Percentiles rank a stretch among this genome's conserved stretches.
These are phyloP conservation scores for Ceryle rudis DNA, from an alignment of 2,797 vertebrate species.

Conservation along the genomic window DNA sequence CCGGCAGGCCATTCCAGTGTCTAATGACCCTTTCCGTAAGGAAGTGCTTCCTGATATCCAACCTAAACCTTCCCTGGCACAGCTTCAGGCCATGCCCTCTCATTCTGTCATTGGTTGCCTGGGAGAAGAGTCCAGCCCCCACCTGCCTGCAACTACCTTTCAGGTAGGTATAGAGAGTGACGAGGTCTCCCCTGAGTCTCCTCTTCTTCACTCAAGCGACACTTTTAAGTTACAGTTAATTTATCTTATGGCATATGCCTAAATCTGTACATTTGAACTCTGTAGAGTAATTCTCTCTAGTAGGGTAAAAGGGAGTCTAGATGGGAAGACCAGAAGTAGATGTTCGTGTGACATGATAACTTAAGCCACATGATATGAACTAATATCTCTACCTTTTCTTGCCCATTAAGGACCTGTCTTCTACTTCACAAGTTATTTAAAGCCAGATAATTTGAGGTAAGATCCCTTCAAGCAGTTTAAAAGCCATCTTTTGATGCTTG, in stretches of 20 bases:
- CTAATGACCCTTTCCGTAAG: too few species aligned
- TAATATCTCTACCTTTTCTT: background rate
- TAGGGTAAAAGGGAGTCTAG: background rate
- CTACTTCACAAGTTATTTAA: background rate
- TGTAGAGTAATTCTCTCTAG: background rate
- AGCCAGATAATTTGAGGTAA: background rate
- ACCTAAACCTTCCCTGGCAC: too few species aligned
- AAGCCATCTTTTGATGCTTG: background rate
- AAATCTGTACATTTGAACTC: background rate
- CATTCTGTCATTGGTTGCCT: too few species aligned
- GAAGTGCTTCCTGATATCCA: too few species aligned
- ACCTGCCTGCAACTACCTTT: too few species aligned
- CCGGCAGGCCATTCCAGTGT: too few species aligned
- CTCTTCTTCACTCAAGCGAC: too few species aligned
- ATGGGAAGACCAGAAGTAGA: background rate
- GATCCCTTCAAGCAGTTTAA: background rate
- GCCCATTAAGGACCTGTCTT: background rate
- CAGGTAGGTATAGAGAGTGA: too few species aligned
- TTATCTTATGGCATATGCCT: background rate
- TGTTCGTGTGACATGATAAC: background rate
- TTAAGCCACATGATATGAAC: background rate
- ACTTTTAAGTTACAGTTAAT: background rate
- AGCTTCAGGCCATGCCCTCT: too few species aligned
- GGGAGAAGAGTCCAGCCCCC: too few species aligned
- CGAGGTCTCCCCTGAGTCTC: too few species aligned